Conservation (phyloP, 2,113 vertebrate genomes). For the Collichthys lucidus region DNA sequence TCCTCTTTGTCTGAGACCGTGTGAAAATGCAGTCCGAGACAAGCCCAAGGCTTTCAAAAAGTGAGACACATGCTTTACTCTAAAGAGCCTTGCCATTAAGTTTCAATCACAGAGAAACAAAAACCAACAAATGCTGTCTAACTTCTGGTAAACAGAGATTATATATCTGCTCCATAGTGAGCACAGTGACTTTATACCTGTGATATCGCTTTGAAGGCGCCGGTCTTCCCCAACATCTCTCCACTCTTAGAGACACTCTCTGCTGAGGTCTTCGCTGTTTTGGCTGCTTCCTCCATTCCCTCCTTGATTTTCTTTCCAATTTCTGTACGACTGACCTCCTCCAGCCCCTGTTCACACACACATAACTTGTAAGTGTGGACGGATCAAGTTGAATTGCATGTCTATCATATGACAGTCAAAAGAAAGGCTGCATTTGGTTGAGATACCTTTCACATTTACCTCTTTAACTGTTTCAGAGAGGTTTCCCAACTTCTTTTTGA, state of each 20-base stretch:
- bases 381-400: background rate
- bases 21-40: no score
- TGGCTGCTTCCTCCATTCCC: constrained; percentile 93
- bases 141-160: background rate
- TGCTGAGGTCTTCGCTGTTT: constrained; percentile 92
- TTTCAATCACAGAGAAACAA: background rate
- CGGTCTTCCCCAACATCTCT: constrained; percentile 90
- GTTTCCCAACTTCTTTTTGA: constrained; percentile 91
- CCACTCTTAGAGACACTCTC: constrained; percentile 90
- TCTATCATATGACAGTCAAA: background rate
- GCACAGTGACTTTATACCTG: constrained; percentile 83
- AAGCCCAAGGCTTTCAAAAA: no score
- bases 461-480: constrained; percentile 93
- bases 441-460: constrained; percentile 74
- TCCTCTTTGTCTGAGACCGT: no score
- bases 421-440: background rate
- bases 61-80: background rate
- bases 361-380: background rate
- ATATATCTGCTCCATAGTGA: background rate
- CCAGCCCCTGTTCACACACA: constrained; percentile 85
- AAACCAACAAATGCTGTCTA: background rate
- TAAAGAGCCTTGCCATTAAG: background rate
- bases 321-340: constrained; percentile 91
- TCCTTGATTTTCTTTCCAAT: constrained; percentile 94
- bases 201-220: constrained; percentile 93